Evolutionary conservation across 1,140 invertebrate species (phyloP).

Genomic region (Temnothorax longispinosus): DNA sequence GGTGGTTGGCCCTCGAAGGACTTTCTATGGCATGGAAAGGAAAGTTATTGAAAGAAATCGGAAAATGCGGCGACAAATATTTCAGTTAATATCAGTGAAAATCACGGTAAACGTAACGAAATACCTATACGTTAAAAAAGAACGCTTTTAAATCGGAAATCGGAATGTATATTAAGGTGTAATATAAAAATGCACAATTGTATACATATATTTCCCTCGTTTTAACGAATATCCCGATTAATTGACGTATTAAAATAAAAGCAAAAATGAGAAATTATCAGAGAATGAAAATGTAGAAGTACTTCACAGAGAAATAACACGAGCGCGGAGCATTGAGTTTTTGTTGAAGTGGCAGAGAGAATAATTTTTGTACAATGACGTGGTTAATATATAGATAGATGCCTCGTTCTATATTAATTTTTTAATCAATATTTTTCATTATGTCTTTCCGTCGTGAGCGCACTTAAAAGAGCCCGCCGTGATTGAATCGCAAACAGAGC

Average conservation of each 20-base stretch:
- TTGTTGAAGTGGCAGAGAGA: not conserved
- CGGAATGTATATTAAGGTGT: not conserved
- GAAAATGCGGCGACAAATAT: slow-evolving; percentile 30
- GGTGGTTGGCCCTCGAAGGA: slow-evolving; percentile 15
- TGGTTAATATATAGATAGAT: slow-evolving; percentile 19
- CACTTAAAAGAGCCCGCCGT: not conserved
- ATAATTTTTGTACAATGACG: slow-evolving; percentile 6
- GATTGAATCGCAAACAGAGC: slow-evolving; percentile 42
- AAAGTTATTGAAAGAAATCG: slow-evolving; percentile 48
- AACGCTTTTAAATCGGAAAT: not conserved
- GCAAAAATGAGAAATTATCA: slow-evolving; percentile 16
- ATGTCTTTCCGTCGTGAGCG: not conserved
- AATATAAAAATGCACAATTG: not conserved
- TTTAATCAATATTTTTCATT: slow-evolving; percentile 43
- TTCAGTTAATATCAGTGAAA: slow-evolving; percentile 12
- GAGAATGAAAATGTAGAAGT: not conserved
- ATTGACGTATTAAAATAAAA: not conserved
- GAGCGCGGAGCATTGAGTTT: not conserved
- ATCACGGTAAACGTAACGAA: not conserved
- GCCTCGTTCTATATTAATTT: slow-evolving; percentile 27
- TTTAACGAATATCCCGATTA: slow-evolving; percentile 15
- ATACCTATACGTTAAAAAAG: not conserved
- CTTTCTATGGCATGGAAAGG: slow-evolving; percentile 15
- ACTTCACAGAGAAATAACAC: not conserved
- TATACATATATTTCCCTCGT: not conserved